Percentiles rank a stretch among this genome's conserved stretches.
phyloP scores from a whole-genome alignment of 2,113 vertebrate genomes.

The Ptilorrhoa leucosticta region DNA sequence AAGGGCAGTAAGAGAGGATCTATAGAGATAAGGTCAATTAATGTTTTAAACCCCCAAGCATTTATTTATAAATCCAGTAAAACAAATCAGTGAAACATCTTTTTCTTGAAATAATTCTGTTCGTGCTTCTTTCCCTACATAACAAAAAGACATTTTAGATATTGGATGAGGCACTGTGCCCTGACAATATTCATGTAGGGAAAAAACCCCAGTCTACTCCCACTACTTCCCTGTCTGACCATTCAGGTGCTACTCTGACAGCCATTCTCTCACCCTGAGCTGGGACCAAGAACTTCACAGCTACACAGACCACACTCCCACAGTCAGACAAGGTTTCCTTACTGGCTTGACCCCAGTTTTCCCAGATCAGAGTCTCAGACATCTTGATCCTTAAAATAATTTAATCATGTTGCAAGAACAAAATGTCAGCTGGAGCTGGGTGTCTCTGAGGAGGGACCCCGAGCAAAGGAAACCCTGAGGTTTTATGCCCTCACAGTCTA shows the following conservation, averaged over 20 bases:
- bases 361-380: neutral
- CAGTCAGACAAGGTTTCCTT: neutral
- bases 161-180: neutral
- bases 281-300: neutral
- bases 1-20: neutral
- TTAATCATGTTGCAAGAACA: neutral
- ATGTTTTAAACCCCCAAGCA: neutral
- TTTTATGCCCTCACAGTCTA: neutral
- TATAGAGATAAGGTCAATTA: neutral
- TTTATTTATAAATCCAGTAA: neutral
- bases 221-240: neutral
- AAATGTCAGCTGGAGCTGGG: accelerated
- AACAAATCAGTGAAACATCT: neutral
- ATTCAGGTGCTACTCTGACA: neutral
- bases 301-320: neutral
- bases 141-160: neutral
- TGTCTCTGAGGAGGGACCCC: neutral
- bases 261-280: neutral
- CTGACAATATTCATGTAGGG: neutral
- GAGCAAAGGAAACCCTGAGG: neutral
- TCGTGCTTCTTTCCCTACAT: neutral
- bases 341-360: accelerated
- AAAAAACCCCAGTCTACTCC: accelerated
- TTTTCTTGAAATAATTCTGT: neutral
- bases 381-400: neutral